These are phyloP conservation scores for Selene dorsalis DNA, from an alignment of 2,797 vertebrate genomes.

Conservation along the genomic window DNA sequence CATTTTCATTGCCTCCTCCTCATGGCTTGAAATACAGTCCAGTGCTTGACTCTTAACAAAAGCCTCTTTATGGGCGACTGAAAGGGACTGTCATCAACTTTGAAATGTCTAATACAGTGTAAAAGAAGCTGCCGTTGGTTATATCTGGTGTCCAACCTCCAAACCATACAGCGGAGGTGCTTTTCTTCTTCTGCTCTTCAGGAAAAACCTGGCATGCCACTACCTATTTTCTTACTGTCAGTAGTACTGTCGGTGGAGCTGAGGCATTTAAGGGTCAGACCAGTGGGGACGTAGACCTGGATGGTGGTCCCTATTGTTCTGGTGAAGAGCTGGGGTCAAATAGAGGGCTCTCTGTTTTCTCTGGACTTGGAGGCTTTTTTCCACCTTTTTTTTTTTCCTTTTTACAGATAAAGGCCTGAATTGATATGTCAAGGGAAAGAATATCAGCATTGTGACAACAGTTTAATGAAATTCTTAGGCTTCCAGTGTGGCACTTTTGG, in stretches of 20 bases:
- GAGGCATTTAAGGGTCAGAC: conserved; percentile 28
- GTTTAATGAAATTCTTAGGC: conserved; percentile 66
- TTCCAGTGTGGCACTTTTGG: conserved; percentile 57
- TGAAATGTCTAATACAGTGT: conserved; percentile 20
- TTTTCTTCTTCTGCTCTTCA: background rate
- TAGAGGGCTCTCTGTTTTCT: conserved; percentile 40
- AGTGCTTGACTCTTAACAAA: conserved; percentile 45
- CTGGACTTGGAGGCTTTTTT: conserved; percentile 31
- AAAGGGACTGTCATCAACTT: conserved; percentile 62
- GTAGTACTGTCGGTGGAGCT: conserved; percentile 5
- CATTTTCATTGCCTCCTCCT: conserved; percentile 21
- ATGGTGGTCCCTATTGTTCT: conserved; percentile 60
- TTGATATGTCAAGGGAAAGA: conserved; percentile 59
- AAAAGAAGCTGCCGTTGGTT: conserved; percentile 24
- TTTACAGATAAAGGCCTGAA: conserved; percentile 59
- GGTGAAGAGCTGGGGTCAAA: conserved; percentile 52
- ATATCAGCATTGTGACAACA: conserved; percentile 47
- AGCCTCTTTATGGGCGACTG: conserved; percentile 53
- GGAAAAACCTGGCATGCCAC: background rate
- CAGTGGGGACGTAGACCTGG: conserved; percentile 48
- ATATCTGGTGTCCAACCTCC: conserved; percentile 12
- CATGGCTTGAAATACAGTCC: conserved; percentile 36
- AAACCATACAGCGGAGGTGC: background rate
- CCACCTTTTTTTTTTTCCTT: background rate
- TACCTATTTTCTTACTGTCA: conserved; percentile 1